These are phyloP conservation scores for Dioctria rufipes DNA, from an alignment of 2,888 invertebrate genomes.

Conservation along the genomic window DNA sequence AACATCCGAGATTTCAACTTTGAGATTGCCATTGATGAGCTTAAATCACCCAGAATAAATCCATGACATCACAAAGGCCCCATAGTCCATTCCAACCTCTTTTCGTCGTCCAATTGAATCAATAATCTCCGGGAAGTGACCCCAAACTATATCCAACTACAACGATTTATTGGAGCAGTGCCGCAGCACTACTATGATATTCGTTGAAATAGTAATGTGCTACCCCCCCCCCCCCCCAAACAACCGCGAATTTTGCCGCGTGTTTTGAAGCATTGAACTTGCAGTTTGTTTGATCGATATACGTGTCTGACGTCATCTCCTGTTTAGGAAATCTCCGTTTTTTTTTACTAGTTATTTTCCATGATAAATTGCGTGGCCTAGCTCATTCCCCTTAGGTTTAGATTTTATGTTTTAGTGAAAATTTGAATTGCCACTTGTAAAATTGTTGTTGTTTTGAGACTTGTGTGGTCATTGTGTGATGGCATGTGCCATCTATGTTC, in stretches of 20 bases:
- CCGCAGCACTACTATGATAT: too few relatives aligned
- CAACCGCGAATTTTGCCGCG: not conserved
- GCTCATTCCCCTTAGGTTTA: too few relatives aligned
- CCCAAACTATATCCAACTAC: not conserved
- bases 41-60: constrained; percentile 24
- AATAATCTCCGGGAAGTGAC: constrained; percentile 39
- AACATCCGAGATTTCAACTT: too few relatives aligned
- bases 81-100: too few relatives aligned
- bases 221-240: too few relatives aligned
- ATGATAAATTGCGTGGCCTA: constrained; percentile 17
- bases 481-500: too few relatives aligned
- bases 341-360: constrained; percentile 10
- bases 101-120: constrained; percentile 11
- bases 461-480: too few relatives aligned
- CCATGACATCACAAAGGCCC: constrained; percentile 22
- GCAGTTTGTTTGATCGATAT: constrained; percentile 38
- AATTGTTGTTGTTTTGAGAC: too few relatives aligned
- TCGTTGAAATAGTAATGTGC: too few relatives aligned
- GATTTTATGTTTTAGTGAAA: too few relatives aligned
- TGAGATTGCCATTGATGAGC: not conserved
- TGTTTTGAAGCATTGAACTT: constrained; percentile 35
- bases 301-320: constrained; percentile 24
- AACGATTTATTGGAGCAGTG: too few relatives aligned
- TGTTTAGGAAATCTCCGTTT: constrained; percentile 29
- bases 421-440: too few relatives aligned